phyloP scores from a whole-genome alignment of 2,888 invertebrate species.

The Sminthurinus aureus region DNA sequence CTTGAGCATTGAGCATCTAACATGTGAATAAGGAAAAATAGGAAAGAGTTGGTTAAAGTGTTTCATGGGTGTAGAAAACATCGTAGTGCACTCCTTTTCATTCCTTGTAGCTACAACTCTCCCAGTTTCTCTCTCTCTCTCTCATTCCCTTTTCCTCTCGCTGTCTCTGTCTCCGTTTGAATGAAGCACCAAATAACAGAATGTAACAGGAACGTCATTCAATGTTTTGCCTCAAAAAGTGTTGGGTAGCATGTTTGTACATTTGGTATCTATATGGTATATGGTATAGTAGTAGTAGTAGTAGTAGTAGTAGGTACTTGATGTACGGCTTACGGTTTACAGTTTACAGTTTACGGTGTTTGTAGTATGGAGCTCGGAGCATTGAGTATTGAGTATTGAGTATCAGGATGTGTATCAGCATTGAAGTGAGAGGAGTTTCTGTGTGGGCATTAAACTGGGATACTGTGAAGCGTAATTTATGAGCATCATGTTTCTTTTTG shows the following conservation, averaged over 20 bases:
- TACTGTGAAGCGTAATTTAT: constrained; percentile 10
- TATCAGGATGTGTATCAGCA: no score
- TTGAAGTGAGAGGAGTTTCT: not conserved
- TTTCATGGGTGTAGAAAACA: not conserved
- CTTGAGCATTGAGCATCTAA: no score
- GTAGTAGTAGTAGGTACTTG: no score
- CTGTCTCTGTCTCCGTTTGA: not conserved
- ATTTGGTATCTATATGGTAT: no score
- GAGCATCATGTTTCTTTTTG: constrained; percentile 18
- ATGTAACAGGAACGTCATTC: not conserved
- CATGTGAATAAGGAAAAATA: no score
- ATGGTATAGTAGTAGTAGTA: no score
- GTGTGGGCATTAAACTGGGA: not conserved
- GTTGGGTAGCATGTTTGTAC: no score
- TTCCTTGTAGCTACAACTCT: not conserved
- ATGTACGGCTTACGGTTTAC: no score
- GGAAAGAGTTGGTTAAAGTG: not conserved
- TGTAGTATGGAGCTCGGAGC: no score
- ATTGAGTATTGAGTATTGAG: no score
- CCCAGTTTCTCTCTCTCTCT: not conserved
- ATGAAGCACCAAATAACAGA: not conserved
- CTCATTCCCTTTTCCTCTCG: not conserved
- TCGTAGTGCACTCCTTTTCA: not conserved
- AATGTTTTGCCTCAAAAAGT: no score
- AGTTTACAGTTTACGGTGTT: no score